These are phyloP conservation scores for Henicopernis longicauda DNA, from an alignment of 2,113 vertebrate species.

Conservation along the genomic window DNA sequence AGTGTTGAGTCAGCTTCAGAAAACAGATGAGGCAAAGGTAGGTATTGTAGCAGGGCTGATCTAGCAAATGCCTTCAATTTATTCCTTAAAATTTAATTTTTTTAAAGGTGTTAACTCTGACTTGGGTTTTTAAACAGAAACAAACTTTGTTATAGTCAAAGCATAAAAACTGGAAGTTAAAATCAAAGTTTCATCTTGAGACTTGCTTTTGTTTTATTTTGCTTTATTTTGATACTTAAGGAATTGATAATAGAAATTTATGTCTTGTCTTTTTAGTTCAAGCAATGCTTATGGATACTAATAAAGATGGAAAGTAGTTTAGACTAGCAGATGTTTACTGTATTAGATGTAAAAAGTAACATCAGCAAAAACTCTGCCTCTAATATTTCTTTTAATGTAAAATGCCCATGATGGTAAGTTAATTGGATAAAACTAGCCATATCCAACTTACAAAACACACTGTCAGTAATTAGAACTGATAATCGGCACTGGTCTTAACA, in stretches of 20 bases:
- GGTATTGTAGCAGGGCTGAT: background rate
- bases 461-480: background rate
- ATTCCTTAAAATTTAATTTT: background rate
- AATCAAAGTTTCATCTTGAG: background rate
- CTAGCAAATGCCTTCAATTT: background rate
- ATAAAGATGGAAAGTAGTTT: background rate
- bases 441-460: background rate
- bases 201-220: background rate
- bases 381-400: background rate
- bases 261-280: background rate
- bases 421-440: background rate
- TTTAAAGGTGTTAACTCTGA: background rate
- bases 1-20: background rate
- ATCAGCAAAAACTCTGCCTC: background rate
- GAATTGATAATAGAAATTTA: background rate
- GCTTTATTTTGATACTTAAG: background rate
- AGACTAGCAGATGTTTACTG: background rate
- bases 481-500: background rate
- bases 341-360: background rate
- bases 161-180: background rate
- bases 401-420: background rate
- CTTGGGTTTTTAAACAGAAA: background rate
- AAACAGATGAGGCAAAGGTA: background rate
- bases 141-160: background rate
- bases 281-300: background rate